Evolutionary conservation across 2,888 invertebrate genomes (phyloP), one percentile per base, ranked within the genome.

Genomic region (Athalia circularis): DNA sequence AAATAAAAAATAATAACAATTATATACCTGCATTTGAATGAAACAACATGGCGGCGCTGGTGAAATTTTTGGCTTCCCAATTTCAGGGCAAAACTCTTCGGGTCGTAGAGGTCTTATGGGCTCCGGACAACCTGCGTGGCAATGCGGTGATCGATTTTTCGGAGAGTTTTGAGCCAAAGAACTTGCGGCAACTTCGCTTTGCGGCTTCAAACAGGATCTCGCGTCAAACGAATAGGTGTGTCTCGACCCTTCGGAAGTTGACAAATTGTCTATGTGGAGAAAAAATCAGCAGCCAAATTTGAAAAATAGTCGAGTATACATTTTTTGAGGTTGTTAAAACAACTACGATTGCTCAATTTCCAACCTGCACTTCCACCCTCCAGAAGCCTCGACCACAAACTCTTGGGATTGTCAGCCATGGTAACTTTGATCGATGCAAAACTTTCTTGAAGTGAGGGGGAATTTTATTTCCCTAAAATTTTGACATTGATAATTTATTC

Each of bases 371-470:
- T 9, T 15, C 72, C 57, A 47, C 47, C 7, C 47, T 72, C 72
- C 72, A 72, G 57, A 45, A 72, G 45, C 72, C 72, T 72, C 45
- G 72, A 59, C 72, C 72, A 72, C 72, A 72, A 59, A 48, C 59
- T 72, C 59, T 72, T 72, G 8, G 72, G 45, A 47, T 45, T 43
- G 7, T 54, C 59, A 4, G 57, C 72, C 72, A 72, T 72, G 15
- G 13, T 7, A 47, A 5, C 9, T 4, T 70, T 43, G 45, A 29
- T 57, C n/a, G 11, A 13, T 5, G 6, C 4, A 8, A 59, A 70
- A n/a, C 57, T 57, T 4, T 54, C 7, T 54, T 6, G 7, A 54
- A 54, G 54, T 54, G n/a, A 54, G 7, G n/a, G 5, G 54, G 54
- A 54, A 54, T 11, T 54, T 54, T 11, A 4, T 54, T 54, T 54